These are phyloP conservation scores for Phrynocephalus guinanensis DNA, from an alignment of 2,797 vertebrate species.

Conservation along the genomic window DNA sequence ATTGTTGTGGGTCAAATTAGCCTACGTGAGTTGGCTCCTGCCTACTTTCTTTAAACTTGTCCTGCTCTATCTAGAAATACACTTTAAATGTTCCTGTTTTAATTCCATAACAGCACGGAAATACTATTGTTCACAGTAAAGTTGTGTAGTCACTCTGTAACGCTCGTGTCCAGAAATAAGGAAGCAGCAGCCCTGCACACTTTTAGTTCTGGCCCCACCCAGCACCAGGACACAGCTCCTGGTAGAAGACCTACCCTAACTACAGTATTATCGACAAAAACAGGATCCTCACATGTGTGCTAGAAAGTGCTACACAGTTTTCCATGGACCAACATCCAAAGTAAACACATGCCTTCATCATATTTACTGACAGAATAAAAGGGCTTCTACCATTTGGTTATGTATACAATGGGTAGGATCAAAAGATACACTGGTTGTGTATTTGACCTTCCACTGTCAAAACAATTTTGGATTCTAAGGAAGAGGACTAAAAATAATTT, in stretches of 20 bases:
- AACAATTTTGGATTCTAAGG: too few species aligned
- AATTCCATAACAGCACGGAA: background rate
- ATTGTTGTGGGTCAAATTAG: background rate
- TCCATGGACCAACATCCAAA: background rate
- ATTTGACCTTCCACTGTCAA: too few species aligned
- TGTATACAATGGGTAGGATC: constrained; percentile 22
- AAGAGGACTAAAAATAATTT: too few species aligned
- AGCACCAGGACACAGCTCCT: background rate
- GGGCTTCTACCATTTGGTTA: background rate
- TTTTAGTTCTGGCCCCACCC: background rate
- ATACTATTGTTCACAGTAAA: background rate
- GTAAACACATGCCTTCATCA: background rate
- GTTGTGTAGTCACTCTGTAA: background rate
- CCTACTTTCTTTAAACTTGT: background rate
- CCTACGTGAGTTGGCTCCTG: background rate
- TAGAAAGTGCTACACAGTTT: background rate
- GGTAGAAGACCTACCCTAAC: background rate
- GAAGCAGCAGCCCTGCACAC: too few species aligned
- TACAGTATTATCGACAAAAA: background rate
- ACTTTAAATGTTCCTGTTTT: background rate
- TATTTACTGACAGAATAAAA: background rate
- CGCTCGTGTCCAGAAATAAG: background rate
- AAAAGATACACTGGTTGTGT: background rate
- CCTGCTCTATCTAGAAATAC: background rate
- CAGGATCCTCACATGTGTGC: background rate